Evolutionary conservation across 1,140 invertebrate species (phyloP).

Genomic region (Zophobas atratus): DNA sequence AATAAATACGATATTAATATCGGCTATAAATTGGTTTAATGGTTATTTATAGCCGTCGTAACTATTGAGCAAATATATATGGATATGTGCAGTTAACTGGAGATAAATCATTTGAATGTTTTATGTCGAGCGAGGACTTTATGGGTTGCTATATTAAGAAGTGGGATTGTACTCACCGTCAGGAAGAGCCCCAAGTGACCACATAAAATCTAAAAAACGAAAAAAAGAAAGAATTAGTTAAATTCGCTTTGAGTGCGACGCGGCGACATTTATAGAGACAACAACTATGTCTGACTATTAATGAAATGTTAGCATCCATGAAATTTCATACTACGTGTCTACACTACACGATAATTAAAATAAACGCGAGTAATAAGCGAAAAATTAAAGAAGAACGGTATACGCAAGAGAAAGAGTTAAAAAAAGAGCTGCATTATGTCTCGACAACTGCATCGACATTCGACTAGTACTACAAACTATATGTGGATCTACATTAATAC

Average conservation of each 20-base stretch:
- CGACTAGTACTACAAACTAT: conserved; percentile 59
- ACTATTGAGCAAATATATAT: conserved; percentile 27
- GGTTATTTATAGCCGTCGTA: conserved; percentile 25
- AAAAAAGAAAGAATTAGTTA: conserved; percentile 71
- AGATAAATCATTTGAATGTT: conserved; percentile 7
- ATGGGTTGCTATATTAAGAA: conserved; percentile 12
- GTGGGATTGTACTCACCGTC: conserved; percentile 84
- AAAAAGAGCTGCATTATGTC: conserved; percentile 43
- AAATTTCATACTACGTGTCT: conserved; percentile 67
- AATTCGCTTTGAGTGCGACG: conserved; percentile 34
- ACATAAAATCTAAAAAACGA: conserved; percentile 96
- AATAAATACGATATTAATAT: conserved; percentile 31
- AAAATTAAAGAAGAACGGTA: conserved; percentile 33
- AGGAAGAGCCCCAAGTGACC: conserved; percentile 96
- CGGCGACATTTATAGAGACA: conserved; percentile 56
- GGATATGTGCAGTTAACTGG: conserved; percentile 3
- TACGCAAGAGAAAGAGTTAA: conserved; percentile 36
- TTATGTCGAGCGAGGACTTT: neutral
- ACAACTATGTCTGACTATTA: conserved; percentile 66
- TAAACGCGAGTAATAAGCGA: conserved; percentile 43
- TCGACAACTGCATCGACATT: conserved; percentile 59
- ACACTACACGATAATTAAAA: conserved; percentile 56
- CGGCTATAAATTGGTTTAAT: conserved; percentile 34
- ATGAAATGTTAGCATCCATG: conserved; percentile 65
- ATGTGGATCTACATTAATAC: conserved; percentile 37